A percentile compares a stretch with the other conserved stretches of the same genome.
Evolutionary conservation across 2,888 invertebrate species (phyloP).

Genomic region (Entomobrya multifasciata): DNA sequence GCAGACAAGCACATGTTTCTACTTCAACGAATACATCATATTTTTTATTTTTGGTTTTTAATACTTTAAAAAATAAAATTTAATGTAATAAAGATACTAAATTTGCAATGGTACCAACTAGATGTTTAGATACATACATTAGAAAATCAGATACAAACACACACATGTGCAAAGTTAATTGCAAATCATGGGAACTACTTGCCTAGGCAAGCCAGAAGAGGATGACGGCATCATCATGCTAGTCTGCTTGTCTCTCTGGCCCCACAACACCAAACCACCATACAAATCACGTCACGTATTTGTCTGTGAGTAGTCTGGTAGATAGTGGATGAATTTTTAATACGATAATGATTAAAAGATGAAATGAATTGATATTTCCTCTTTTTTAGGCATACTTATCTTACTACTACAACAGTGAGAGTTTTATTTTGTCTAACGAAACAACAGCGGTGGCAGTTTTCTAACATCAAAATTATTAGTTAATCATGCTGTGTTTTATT

Average conservation of each 20-base stretch:
- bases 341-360: slow-evolving; percentile 35
- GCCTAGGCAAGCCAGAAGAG: neutral
- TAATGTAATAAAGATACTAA: no score
- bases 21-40: neutral
- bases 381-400: slow-evolving; percentile 14
- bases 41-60: slow-evolving; percentile 34
- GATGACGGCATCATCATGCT: slow-evolving; percentile 4
- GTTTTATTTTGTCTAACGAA: neutral
- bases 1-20: slow-evolving; percentile 17
- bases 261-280: neutral
- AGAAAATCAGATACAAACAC: slow-evolving; percentile 45
- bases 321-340: slow-evolving; percentile 6
- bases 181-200: slow-evolving; percentile 58
- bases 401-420: neutral
- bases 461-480: slow-evolving; percentile 43
- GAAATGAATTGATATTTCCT: slow-evolving; percentile 34
- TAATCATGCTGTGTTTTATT: slow-evolving; percentile 27
- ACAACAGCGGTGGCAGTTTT: slow-evolving; percentile 24
- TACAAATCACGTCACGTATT: slow-evolving; percentile 18
- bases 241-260: slow-evolving; percentile 29
- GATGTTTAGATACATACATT: slow-evolving; percentile 6
- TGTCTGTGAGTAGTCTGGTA: neutral
- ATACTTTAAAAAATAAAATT: neutral
- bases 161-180: slow-evolving; percentile 54
- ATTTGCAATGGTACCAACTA: no score